Conservation (phyloP, 2,113 vertebrate genomes). For the Oryzias celebensis region DNA sequence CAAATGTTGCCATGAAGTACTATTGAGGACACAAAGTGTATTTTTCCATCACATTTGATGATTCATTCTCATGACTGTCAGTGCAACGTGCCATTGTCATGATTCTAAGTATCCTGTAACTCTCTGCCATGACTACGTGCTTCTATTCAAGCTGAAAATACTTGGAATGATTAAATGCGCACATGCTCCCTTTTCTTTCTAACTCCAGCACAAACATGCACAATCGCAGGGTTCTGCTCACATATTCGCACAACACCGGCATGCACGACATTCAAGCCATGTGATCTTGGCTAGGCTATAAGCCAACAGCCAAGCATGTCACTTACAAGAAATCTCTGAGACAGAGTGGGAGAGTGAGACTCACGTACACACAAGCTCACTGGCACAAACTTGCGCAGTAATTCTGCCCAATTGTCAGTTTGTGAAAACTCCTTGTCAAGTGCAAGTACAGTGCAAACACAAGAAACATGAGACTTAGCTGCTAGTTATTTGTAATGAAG, state of each 20-base stretch:
- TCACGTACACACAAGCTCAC: constrained; percentile 24
- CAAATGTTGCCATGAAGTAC: constrained; percentile 29
- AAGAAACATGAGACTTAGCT: constrained; percentile 52
- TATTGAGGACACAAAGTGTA: constrained; percentile 42
- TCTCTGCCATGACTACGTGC: constrained; percentile 53
- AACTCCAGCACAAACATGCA: constrained; percentile 42
- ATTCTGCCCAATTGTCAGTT: constrained; percentile 64
- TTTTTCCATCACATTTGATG: constrained; percentile 51
- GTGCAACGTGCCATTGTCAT: constrained; percentile 54
- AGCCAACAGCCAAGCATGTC: constrained; percentile 81
- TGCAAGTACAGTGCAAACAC: constrained; percentile 64
- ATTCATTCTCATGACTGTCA: constrained; percentile 55
- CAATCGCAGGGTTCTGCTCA: constrained; percentile 11
- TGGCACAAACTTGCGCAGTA: constrained; percentile 35
- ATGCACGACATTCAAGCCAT: constrained; percentile 76
- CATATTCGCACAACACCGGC: constrained; percentile 45
- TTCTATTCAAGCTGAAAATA: constrained; percentile 72
- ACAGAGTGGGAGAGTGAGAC: constrained; percentile 45
- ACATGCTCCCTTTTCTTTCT: constrained; percentile 46
- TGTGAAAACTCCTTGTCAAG: constrained; percentile 61
- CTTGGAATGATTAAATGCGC: constrained; percentile 70
- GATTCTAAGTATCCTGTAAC: constrained; percentile 45
- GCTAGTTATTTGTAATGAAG: constrained; percentile 51
- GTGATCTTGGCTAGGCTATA: constrained; percentile 80
- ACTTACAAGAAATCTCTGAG: constrained; percentile 81